Conservation (phyloP, 2,113 vertebrate genomes). For the Anoplopoma fimbria region DNA sequence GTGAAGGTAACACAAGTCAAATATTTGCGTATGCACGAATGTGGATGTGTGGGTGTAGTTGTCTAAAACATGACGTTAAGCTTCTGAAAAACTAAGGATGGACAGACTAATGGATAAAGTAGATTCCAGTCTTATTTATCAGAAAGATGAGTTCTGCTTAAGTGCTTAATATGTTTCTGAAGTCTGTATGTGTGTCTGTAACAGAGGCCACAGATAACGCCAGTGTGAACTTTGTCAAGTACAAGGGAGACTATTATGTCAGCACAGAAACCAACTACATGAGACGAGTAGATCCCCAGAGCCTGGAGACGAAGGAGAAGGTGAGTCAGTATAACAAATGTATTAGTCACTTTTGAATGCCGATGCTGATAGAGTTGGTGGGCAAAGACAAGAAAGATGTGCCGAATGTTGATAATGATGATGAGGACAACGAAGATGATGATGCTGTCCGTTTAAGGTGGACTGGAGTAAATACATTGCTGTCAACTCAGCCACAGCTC, state of each 20-base stretch:
- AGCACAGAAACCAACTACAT: conserved; percentile 91
- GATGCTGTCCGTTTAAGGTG: conserved; percentile 80
- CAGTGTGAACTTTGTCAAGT: conserved; percentile 89
- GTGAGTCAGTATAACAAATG: conserved; percentile 68
- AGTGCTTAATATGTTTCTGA: conserved; percentile 20
- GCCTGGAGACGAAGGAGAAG: conserved; percentile 91
- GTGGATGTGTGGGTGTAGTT: not conserved
- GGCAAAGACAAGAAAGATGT: not conserved
- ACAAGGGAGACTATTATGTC: conserved; percentile 92
- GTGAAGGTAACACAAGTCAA: conserved; percentile 26
- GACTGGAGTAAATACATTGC: conserved; percentile 92
- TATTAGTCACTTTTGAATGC: not conserved
- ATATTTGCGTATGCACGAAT: conserved; percentile 14
- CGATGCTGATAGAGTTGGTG: not conserved
- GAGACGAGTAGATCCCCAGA: conserved; percentile 89
- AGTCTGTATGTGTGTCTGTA: conserved; percentile 67
- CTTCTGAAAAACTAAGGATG: conserved; percentile 16
- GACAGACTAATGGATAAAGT: conserved; percentile 12
- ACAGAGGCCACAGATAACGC: conserved; percentile 92
- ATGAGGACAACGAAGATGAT: not conserved
- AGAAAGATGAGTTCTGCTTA: not conserved
- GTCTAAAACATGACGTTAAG: conserved; percentile 3
- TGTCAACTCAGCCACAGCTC: conserved; percentile 93
- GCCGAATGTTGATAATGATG: not conserved
- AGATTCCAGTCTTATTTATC: not conserved